A percentile compares a stretch with the other conserved stretches of the same genome.
These are phyloP conservation scores for Brachycybe producta DNA, from an alignment of 2,888 invertebrate genomes.

Conservation along the genomic window DNA sequence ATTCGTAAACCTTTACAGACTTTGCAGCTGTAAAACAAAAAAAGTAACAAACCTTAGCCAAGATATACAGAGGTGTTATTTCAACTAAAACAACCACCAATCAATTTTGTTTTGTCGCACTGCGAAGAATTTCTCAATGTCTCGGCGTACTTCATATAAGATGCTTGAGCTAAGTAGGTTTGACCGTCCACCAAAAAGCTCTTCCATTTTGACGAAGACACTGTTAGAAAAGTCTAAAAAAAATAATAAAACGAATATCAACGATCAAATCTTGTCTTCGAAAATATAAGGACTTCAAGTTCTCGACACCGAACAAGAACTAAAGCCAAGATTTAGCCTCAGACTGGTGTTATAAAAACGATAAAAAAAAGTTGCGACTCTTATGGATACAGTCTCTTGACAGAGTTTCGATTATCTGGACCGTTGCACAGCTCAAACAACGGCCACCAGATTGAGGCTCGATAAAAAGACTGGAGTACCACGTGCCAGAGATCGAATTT, in stretches of 20 bases:
- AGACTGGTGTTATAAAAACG: too few species aligned
- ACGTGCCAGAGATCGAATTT: too few species aligned
- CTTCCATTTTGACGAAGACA: conserved; percentile 16
- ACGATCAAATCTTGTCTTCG: background rate
- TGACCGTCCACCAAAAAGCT: background rate
- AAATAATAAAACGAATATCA: background rate
- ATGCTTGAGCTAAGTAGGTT: conserved; percentile 8
- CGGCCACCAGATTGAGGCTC: too few species aligned
- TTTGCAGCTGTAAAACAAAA: background rate
- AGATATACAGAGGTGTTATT: background rate
- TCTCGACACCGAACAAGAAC: too few species aligned
- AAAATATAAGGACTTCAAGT: too few species aligned
- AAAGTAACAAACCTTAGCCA: background rate
- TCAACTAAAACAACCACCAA: background rate
- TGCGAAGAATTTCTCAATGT: background rate
- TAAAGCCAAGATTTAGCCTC: too few species aligned
- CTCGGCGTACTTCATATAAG: conserved; percentile 7
- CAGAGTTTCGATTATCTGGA: too few species aligned
- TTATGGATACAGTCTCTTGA: too few species aligned
- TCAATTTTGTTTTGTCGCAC: background rate
- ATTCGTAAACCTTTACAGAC: conserved; percentile 10
- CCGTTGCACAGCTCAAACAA: too few species aligned
- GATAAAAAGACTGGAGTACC: too few species aligned
- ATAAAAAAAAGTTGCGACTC: too few species aligned
- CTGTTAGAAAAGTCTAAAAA: conserved; percentile 11